Base-by-base conservation (phyloP, 2,113 vertebrate genomes). In the Ariopsis seemanni region DNA sequence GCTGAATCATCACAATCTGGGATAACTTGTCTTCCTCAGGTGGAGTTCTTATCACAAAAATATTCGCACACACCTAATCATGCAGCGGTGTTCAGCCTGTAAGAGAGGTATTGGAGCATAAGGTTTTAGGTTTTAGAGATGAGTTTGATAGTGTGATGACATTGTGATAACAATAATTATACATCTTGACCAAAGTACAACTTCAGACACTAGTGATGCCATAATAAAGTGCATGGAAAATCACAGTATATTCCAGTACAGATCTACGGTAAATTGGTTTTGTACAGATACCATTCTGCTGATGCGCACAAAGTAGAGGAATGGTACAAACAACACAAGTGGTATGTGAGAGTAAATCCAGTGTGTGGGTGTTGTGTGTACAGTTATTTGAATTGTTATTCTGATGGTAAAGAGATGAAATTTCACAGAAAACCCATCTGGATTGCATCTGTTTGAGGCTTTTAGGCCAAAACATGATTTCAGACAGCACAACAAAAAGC, bases 1-100 rank as follows among this genome's bases (percentile, higher is more conserved):
- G 72, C 74, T 82, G 6, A 77, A 74, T 86, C 84, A 87, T 90
- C 89, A 65, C 85, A 89, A 60, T 27, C 58, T 69, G 85, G 75
- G 85, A 79, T 34, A 8, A 58, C 55, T 22, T 55, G 50, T 27
- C 52, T 17, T 82, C 67, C 84, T 55, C 69, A 77, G 87, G 50
- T 78, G 60, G 52, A 82, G 55, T 20, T 50, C 67, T 85, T 57
- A 71, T 85, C 58, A 27, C 67, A 72, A 53, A 71, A 63, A 58
- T 79, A 50, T 89, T 30, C 71, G 25, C 63, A 80, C 18, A 42
- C 22, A 62, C 55, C 57, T 42, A 85, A 72, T 75, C 84, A 85
- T 42, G 58, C n/a, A 20, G 48, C 20, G 22, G 60, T 30, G 25
- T 25, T 48, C 58, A 52, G 11, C 22, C 52, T n/a, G 55, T 18